Percentiles rank a stretch among this genome's conserved stretches.
These are phyloP conservation scores for Engraulis encrasicolus DNA, from an alignment of 2,113 vertebrate genomes.

Conservation along the genomic window DNA sequence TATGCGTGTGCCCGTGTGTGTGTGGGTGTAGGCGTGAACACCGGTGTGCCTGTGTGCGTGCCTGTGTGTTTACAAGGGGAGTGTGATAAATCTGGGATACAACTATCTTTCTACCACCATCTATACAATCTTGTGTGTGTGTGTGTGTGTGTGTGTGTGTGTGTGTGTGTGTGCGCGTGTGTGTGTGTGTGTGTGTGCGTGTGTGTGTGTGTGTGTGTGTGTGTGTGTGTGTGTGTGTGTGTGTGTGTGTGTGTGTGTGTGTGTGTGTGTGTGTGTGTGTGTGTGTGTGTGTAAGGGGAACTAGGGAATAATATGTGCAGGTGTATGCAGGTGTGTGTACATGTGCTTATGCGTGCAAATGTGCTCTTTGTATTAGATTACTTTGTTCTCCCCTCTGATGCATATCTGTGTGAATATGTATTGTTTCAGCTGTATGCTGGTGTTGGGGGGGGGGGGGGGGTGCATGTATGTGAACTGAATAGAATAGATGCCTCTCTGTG, in stretches of 20 bases:
- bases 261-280: background rate
- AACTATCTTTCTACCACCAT: background rate
- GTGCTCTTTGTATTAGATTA: too few species aligned
- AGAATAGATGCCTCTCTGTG: background rate
- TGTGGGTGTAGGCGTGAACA: too few species aligned
- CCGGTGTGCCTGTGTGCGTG: slow-evolving; percentile 35
- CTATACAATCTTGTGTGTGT: background rate
- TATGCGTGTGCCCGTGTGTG: slow-evolving; percentile 33
- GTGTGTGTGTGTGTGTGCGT: background rate
- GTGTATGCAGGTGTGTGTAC: slow-evolving; percentile 25
- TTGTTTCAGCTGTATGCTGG: too few species aligned
- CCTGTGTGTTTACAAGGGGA: slow-evolving; percentile 21
- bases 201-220: background rate
- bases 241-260: background rate
- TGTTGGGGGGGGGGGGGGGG: too few species aligned
- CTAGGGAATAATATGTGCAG: too few species aligned
- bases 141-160: background rate
- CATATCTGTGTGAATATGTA: too few species aligned
- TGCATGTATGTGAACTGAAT: too few species aligned
- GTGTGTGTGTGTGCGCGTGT: background rate
- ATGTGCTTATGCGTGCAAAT: background rate
- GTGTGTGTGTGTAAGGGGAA: background rate
- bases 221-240: background rate
- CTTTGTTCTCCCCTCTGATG: too few species aligned
- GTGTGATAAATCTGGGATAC: slow-evolving; percentile 6